Base-by-base conservation (phyloP, 2,888 invertebrate genomes). In the Penaeus monodon region DNA sequence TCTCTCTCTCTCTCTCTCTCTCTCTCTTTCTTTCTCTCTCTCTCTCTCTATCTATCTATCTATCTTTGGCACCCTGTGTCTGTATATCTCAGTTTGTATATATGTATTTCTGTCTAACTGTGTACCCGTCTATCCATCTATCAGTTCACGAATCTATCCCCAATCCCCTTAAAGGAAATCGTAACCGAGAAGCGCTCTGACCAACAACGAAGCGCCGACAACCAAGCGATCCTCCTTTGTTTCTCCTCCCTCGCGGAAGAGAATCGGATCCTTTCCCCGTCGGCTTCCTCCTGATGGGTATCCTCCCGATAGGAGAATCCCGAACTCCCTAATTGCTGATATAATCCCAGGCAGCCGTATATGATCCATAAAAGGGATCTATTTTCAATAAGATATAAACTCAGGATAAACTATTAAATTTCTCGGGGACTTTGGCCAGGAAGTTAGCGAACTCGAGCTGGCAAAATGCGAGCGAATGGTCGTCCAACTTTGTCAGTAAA, bases 401-500 rank as follows among this genome's bases (percentile, higher is more conserved):
- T 49, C 78, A 22, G 38, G 77, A 84, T 84, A 77, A 84, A 84
- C 66, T 78, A 84, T 84, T 78, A 84, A 84, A 77, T 84, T 84
- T 78, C 66, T 44, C 68, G 24, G 24, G 66, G 78, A 66, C 68
- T 78, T 84, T 66, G 27, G 64, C 74, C 38, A 27, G 83, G 24
- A 84, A 84, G 84, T 84, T 84, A 57, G 57, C 57, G 57, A 57
- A 57, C 57, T 57, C 80, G 80, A 80, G 57, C 63, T 73, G 80
- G 84, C 73, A 78, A 85, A 79, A 74, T 85, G 81, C 44, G 76
- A 74, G 85, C 38, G 81, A 84, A 88, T 81, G 68, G 88, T 68
- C 81, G 66, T 33, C 85, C 65, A 88, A 88, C 78, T 88, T 88
- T 81, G 57, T 81, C 85, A 84, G 85, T 88, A 88, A 88, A 88